phyloP scores from a whole-genome alignment of 2,113 vertebrate genomes.

The Forbesichthys papilliferus region DNA sequence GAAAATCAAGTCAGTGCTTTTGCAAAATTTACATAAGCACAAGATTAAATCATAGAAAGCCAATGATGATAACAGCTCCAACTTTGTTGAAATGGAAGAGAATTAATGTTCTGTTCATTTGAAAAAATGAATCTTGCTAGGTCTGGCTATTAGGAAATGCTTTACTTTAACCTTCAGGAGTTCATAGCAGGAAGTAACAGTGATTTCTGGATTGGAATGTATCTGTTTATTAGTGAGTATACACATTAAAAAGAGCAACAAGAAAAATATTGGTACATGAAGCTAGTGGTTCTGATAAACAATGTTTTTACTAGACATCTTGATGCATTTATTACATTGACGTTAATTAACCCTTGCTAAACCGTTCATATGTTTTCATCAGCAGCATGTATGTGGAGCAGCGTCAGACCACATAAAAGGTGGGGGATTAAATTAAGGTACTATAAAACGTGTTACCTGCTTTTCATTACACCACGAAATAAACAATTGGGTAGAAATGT shows the following conservation, averaged over 20 bases:
- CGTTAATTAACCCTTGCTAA: slow-evolving; percentile 70
- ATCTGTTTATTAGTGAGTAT: slow-evolving; percentile 39
- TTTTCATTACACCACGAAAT: too few relatives aligned
- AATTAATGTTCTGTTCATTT: slow-evolving; percentile 5
- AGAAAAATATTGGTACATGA: slow-evolving; percentile 25
- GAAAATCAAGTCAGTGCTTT: slow-evolving; percentile 15
- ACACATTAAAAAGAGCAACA: slow-evolving; percentile 46
- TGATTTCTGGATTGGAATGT: slow-evolving; percentile 31
- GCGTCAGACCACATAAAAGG: slow-evolving; percentile 18
- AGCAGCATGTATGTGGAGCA: slow-evolving; percentile 44
- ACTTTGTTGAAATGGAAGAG: slow-evolving; percentile 20
- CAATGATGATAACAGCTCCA: neutral
- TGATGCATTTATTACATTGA: slow-evolving; percentile 61
- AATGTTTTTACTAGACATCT: slow-evolving; percentile 57
- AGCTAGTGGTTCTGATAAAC: slow-evolving; percentile 41
- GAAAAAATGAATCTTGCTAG: slow-evolving; percentile 11
- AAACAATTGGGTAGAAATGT: too few relatives aligned
- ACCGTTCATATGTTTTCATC: slow-evolving; percentile 61
- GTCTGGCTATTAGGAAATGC: slow-evolving; percentile 6
- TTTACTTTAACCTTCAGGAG: slow-evolving; percentile 19
- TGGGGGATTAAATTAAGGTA: slow-evolving; percentile 14
- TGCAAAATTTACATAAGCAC: slow-evolving; percentile 37
- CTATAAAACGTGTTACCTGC: neutral
- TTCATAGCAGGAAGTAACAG: neutral
- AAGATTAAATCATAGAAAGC: slow-evolving; percentile 41